Base-by-base conservation (phyloP, 2,797 vertebrate species). In the Notoglanidium macrostoma region DNA sequence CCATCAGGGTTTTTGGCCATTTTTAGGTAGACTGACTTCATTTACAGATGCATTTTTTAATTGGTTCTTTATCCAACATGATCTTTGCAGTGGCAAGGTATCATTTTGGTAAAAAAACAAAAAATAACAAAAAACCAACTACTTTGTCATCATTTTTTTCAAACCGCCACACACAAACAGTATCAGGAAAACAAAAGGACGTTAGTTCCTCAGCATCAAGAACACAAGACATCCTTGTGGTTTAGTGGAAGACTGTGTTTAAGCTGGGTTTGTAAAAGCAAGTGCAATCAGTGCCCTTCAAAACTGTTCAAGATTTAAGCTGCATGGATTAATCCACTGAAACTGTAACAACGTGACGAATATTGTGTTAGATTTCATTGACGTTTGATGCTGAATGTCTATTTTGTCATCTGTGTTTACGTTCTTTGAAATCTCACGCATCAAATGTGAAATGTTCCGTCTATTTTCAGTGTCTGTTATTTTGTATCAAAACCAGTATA, bases 361-460 rank as follows among this genome's bases (percentile, higher is more conserved):
- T 57, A 80, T 83, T 74, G 55, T 91, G 87, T 49, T 5, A 54
- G 85, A 87, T 86, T 29, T 35, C 17, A 32, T 51, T 14, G 5
- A 72, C 83, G 87, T 93, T 91, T 86, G 72, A 83, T 87, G 73
- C 85, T 88, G 84, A 86, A 93, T 91, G 89, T 92, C 32, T 90
- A n/a, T 15, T 63, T 44, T 17, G 90, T 91, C 85, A 85, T 92
- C 89, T 90, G 91, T 90, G 86, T 93, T 88, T 91, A 87, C 88
- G 91, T 91, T 93, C 57, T 91, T 93, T 92, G 84, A 87, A 84
- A 89, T 79, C 90, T 85, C 77, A 61, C 81, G 49, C 83, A 83
- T 90, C 82, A 76, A 91, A 88, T 83, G 79, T 88, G 86, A 84
- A 92, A 84, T 72, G 77, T 85, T 63, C 83, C 67, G 90, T 89